These are phyloP conservation scores for Coenobita brevimanus DNA, from an alignment of 1,140 invertebrate genomes.

Conservation along the genomic window DNA sequence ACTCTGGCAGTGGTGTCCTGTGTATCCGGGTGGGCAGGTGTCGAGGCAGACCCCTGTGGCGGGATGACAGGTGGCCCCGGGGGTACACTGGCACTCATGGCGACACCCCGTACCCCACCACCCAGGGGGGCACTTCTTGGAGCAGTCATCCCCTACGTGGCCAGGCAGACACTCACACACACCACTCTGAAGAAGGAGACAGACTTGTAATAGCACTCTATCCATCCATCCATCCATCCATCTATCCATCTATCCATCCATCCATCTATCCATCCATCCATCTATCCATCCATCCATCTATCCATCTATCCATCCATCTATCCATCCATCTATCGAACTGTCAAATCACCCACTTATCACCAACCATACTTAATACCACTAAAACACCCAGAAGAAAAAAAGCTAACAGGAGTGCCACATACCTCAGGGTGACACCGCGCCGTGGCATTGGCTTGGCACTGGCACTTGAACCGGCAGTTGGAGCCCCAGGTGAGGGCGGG, in stretches of 20 bases:
- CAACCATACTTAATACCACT: too few relatives aligned
- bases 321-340: too few relatives aligned
- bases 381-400: too few relatives aligned
- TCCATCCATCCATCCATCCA: too few relatives aligned
- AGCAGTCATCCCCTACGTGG: constrained; percentile 85
- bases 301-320: too few relatives aligned
- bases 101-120: constrained; percentile 83
- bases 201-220: too few relatives aligned
- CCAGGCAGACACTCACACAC: constrained; percentile 90
- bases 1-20: constrained; percentile 79
- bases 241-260: too few relatives aligned
- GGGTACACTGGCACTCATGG: constrained; percentile 82
- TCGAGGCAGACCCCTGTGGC: constrained; percentile 82
- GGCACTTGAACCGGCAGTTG: constrained; percentile 64
- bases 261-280: too few relatives aligned
- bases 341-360: too few relatives aligned
- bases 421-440: constrained; percentile 65
- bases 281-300: too few relatives aligned
- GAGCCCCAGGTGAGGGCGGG: constrained; percentile 73
- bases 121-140: constrained; percentile 79
- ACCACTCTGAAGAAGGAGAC: constrained; percentile 76
- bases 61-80: constrained; percentile 84
- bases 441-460: constrained; percentile 54
- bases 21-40: constrained; percentile 78
- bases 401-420: background rate